Evolutionary conservation across 2,888 invertebrate species (phyloP).

Genomic region (Lasioglossum malachurum): DNA sequence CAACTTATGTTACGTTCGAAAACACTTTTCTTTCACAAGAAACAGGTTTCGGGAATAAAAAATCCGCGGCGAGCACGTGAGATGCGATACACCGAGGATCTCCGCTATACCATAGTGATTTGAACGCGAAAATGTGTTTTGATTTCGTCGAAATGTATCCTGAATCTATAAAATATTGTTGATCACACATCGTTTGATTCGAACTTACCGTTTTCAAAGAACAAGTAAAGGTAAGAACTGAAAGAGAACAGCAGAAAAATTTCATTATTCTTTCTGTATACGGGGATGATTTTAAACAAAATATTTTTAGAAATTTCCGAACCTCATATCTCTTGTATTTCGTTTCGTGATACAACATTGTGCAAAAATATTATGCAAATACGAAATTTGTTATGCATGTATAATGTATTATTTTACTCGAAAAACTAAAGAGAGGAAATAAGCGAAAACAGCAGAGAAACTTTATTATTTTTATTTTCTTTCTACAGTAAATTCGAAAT

Average conservation of each 20-base stretch:
- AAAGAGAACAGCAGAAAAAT: no score
- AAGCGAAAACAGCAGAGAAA: neutral
- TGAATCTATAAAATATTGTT: neutral
- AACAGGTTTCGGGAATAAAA: constrained; percentile 45
- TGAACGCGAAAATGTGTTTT: constrained; percentile 1
- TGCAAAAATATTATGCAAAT: no score
- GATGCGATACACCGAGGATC: constrained; percentile 19
- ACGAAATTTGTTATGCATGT: no score
- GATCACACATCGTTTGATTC: neutral
- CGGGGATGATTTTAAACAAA: no score
- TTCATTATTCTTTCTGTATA: no score
- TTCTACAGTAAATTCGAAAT: neutral
- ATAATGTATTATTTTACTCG: neutral
- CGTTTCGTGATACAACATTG: no score
- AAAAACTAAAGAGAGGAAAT: neutral
- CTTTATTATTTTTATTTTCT: neutral
- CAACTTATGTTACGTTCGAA: neutral
- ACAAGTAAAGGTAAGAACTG: neutral
- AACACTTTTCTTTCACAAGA: neutral
- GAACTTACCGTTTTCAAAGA: neutral
- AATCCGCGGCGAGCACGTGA: neutral
- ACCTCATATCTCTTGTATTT: no score
- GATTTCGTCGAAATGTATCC: neutral
- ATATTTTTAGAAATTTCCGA: no score
- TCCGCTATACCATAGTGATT: constrained; percentile 13